Base-by-base conservation (phyloP, 2,888 invertebrate genomes). In the Coremacera marginata region DNA sequence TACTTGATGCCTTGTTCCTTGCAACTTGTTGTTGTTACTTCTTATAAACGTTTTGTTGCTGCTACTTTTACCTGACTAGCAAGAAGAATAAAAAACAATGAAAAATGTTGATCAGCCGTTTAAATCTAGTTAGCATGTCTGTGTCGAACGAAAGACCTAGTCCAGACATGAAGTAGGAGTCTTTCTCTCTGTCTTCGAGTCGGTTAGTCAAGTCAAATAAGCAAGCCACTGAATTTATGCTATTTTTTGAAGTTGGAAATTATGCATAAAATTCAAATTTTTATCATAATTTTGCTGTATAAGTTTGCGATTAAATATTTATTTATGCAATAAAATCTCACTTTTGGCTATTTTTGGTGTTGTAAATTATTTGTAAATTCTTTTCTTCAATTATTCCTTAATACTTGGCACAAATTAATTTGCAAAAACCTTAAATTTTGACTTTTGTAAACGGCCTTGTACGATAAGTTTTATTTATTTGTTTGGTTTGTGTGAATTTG, bases 81-180 rank as follows among this genome's bases (percentile, higher is more conserved):
- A 44, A 14, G 11, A 44, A 44, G 3, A 44, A 14, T 11, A 14
- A 44, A 44, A 44, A 11, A 1, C 2, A 3, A 14, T 2, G 44
- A 27, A 67, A 44, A 14, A 65, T 37, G n/a, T 1, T 52, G 27
- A 19, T 16, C 51, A 70, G 55, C 63, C 73, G 63, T 73, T 73
- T 9, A 63, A 63, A 63, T 63, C 73, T 73, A 63, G 73, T 73
- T 73, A 73, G 27, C 63, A 63, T 73, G 73, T 73, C 73, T 25
- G 51, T 16, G 5, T 11, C 27, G 5, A 31, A 27, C 1, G 7
- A 19, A 55, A 55, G 7, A 22, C 55, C 55, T 55, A 22, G 55
- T 55, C 19, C 55, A 19, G 55, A 22, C 22, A 19, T 55, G 22
- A 55, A 55, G 22, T 19, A 19, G 55, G 55, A 19, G 9, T 55